Evolutionary conservation across 2,797 vertebrate species (phyloP).

Genomic region (Glyptemys insculpta): DNA sequence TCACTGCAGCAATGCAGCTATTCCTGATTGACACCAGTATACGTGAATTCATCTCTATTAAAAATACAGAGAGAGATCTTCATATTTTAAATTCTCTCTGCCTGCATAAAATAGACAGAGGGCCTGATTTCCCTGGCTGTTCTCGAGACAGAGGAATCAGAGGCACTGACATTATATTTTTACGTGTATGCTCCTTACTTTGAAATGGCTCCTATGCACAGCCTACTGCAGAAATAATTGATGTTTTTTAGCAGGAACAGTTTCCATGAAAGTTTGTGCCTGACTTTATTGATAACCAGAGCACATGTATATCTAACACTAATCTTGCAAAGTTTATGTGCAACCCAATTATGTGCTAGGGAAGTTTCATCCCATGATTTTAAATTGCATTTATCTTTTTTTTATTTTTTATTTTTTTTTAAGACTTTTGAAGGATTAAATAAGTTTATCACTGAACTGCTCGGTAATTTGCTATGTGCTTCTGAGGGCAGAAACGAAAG

Average conservation of each 20-base stretch:
- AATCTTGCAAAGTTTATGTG: not conserved
- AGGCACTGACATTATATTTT: not conserved
- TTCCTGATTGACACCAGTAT: not conserved
- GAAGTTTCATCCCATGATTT: not conserved
- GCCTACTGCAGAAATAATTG: not conserved
- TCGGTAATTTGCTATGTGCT: not conserved
- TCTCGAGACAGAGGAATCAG: not conserved
- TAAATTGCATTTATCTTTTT: not conserved
- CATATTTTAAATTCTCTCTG: not conserved
- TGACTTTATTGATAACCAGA: not conserved
- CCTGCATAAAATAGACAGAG: accelerated
- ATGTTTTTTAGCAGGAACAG: not conserved
- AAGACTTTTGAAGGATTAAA: not conserved
- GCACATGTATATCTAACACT: not conserved
- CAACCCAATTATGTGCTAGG: not conserved
- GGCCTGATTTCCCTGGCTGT: not conserved
- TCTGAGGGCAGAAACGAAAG: not conserved
- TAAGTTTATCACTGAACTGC: not conserved
- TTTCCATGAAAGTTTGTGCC: not conserved
- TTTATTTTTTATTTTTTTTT: not conserved
- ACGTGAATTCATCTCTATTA: not conserved
- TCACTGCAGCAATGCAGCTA: not conserved
- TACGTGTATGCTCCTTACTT: not conserved
- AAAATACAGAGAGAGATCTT: not conserved
- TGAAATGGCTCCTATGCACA: not conserved